These are phyloP conservation scores for Lateolabrax maculatus DNA, from an alignment of 2,797 vertebrate genomes.

Conservation along the genomic window DNA sequence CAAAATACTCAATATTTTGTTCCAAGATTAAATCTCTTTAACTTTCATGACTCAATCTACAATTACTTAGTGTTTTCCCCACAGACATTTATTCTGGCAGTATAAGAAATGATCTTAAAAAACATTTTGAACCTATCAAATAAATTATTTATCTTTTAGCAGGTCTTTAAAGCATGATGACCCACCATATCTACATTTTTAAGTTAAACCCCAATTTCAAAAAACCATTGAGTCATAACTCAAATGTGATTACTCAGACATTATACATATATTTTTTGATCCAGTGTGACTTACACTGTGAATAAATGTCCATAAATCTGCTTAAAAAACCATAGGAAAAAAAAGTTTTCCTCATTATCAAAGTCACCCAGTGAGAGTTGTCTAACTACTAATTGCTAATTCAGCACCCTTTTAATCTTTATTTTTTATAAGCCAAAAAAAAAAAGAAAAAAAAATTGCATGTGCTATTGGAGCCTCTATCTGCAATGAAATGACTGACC, in stretches of 20 bases:
- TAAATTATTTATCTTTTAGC: neutral
- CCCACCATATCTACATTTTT: neutral
- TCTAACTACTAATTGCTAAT: neutral
- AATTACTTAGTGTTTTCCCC: neutral
- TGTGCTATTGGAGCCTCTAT: neutral
- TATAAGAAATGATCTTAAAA: neutral
- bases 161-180: neutral
- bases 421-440: too few species aligned
- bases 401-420: neutral
- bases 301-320: too few species aligned
- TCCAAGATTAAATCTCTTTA: constrained; percentile 16
- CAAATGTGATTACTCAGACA: neutral
- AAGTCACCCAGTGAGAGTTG: neutral
- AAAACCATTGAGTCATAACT: neutral
- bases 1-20: constrained; percentile 27
- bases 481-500: neutral
- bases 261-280: neutral
- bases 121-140: constrained; percentile 5
- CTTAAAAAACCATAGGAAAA: too few species aligned
- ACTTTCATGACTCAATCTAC: neutral
- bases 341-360: neutral
- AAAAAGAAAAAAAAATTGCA: too few species aligned
- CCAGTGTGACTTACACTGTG: neutral
- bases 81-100: neutral
- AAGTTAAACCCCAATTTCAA: neutral